Base-by-base conservation (phyloP, 1,140 invertebrate species). In the Eumeta japonica region DNA sequence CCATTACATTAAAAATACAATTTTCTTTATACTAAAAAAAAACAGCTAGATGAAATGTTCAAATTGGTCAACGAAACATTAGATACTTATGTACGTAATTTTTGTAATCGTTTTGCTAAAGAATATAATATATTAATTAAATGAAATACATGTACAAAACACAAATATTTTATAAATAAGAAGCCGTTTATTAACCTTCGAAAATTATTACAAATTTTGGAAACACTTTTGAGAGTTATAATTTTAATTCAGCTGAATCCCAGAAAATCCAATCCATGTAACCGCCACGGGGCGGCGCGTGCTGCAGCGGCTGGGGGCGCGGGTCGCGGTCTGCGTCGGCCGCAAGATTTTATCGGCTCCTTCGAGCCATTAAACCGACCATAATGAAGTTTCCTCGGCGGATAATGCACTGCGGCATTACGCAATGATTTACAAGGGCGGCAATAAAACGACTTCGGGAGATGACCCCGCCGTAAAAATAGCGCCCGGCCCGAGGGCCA, bases 391-490 rank as follows among this genome's bases (percentile, higher is more conserved):
- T 65, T 66, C 65, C 57, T 55, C 50, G 48, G 19, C 55, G 59
- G 64, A 66, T 70, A 73, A 73, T 73, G 60, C 64, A 71, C 54
- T 63, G 51, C 53, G 48, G 64, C 62, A 68, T 68, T 60, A 65
- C 61, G 58, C 60, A 58, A 71, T 73, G 68, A 73, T 73, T 71
- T 73, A 73, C 66, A 63, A 62, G 60, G 58, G 52, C 45, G 43
- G 66, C 65, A 73, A 73, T 73, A 73, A 73, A 73, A 73, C 66
- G 66, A 73, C 71, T 73, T 67, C 68, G 68, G 68, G 68, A 64
- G 64, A 73, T 73, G 68, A 66, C 62, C 68, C 62, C 41, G 39
- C 35, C 45, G 53, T 56, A 61, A 67, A 62, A 62, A 62, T 62
- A 45, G 48, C 50, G 39, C 15, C 14, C 35, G 35, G 27, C 11